Conservation (phyloP, 2,888 invertebrate species). For the Fragum sueziense region DNA sequence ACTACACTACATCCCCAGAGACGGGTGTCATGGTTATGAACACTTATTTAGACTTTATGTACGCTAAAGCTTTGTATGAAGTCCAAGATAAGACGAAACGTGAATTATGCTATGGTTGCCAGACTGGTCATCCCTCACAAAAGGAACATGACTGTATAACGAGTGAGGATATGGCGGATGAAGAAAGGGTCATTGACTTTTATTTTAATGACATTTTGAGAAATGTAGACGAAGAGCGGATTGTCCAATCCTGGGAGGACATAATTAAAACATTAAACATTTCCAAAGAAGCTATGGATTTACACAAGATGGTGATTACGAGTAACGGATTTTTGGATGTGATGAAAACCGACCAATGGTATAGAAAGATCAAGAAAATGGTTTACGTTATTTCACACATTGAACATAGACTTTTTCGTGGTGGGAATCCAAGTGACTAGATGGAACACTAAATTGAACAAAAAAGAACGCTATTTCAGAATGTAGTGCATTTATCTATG, state of each 20-base stretch:
- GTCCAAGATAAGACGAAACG: constrained; percentile 7
- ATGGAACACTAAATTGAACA: too few relatives aligned
- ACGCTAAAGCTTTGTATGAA: constrained; percentile 33
- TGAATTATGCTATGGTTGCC: constrained; percentile 32
- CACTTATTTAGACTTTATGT: constrained; percentile 38
- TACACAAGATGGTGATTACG: constrained; percentile 35
- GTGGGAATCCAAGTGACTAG: neutral
- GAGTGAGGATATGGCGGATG: constrained; percentile 8
- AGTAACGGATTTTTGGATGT: constrained; percentile 27
- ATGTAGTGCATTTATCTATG: too few relatives aligned
- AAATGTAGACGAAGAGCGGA: constrained; percentile 25
- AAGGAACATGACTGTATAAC: constrained; percentile 40
- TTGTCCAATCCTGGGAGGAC: constrained; percentile 29
- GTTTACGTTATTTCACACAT: constrained; percentile 13
- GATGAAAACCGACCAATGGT: constrained; percentile 46
- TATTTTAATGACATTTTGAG: constrained; percentile 37
- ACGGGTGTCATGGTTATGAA: constrained; percentile 23
- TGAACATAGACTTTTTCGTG: constrained; percentile 10
- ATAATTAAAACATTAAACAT: constrained; percentile 22
- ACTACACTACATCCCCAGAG: neutral
- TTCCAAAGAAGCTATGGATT: constrained; percentile 13
- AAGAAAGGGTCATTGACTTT: constrained; percentile 30
- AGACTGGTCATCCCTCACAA: constrained; percentile 37
- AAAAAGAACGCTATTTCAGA: too few relatives aligned
- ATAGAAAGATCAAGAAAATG: constrained; percentile 36